A percentile compares a stretch with the other conserved stretches of the same genome.
These are phyloP conservation scores for Burhinus oedicnemus DNA, from an alignment of 2,113 vertebrate genomes.

Conservation along the genomic window DNA sequence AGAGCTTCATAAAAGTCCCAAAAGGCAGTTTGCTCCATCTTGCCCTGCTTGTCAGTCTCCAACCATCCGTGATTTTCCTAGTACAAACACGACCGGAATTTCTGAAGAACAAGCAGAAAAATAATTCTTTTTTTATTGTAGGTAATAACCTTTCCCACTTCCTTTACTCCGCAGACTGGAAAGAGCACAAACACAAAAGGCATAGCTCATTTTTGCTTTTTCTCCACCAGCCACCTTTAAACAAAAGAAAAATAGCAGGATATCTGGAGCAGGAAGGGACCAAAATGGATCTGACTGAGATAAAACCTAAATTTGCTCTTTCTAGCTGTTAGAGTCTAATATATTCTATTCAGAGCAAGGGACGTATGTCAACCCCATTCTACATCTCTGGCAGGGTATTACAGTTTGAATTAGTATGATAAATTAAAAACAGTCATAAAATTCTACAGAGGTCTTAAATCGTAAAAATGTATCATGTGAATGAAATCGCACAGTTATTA, in stretches of 20 bases:
- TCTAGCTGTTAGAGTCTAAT: background rate
- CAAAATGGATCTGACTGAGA: background rate
- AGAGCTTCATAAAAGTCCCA: background rate
- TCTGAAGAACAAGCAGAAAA: conserved; percentile 1
- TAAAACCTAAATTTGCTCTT: conserved; percentile 40
- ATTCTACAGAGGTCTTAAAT: conserved; percentile 42
- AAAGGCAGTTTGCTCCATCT: background rate
- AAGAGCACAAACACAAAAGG: background rate
- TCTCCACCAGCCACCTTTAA: conserved; percentile 38
- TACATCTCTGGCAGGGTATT: conserved; percentile 59
- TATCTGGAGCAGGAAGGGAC: conserved; percentile 22
- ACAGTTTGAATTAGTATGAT: conserved; percentile 65
- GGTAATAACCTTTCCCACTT: background rate
- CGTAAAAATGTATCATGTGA: conserved; percentile 23
- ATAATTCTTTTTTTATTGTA: background rate
- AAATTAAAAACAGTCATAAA: conserved; percentile 68
- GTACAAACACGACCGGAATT: background rate
- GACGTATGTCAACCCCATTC: conserved; percentile 55
- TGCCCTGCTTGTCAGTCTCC: background rate
- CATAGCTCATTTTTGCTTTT: background rate
- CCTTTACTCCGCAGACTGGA: background rate
- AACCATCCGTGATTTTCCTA: background rate
- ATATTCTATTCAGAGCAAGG: conserved; percentile 39
- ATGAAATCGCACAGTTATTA: background rate
- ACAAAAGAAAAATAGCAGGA: conserved; percentile 13